These are phyloP conservation scores for Acropternis orthonyx DNA, from an alignment of 2,797 vertebrate genomes.

Conservation along the genomic window DNA sequence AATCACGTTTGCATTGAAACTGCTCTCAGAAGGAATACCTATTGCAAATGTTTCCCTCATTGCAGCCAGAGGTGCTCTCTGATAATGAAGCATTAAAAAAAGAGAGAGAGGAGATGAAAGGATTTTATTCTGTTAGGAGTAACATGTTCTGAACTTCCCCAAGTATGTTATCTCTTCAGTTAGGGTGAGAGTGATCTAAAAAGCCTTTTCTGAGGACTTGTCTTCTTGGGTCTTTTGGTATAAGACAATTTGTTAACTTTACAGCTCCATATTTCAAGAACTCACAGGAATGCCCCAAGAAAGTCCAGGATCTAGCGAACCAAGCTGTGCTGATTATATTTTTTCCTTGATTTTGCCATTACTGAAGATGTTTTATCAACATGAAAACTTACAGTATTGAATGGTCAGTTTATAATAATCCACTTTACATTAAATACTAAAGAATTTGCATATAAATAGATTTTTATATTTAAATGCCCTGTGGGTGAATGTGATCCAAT, in stretches of 20 bases:
- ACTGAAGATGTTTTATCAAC: constrained; percentile 46
- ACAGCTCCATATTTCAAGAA: neutral
- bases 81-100: neutral
- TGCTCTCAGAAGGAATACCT: neutral
- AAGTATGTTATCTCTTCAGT: neutral
- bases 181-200: neutral
- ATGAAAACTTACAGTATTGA: constrained; percentile 15
- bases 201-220: neutral
- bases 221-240: neutral
- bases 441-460: constrained; percentile 69
- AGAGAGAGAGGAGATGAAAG: rapidly evolving
- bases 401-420: constrained; percentile 45
- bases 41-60: neutral
- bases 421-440: constrained; percentile 43
- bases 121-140: neutral
- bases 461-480: constrained; percentile 47
- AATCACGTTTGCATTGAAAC: neutral
- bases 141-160: neutral
- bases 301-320: neutral
- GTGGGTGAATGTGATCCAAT: constrained; percentile 22
- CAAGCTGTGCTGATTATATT: neutral
- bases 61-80: neutral
- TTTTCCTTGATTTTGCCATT: constrained; percentile 8
- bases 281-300: neutral
- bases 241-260: neutral